Conservation (phyloP, 2,888 invertebrate species). For the Atethmia centrago region DNA sequence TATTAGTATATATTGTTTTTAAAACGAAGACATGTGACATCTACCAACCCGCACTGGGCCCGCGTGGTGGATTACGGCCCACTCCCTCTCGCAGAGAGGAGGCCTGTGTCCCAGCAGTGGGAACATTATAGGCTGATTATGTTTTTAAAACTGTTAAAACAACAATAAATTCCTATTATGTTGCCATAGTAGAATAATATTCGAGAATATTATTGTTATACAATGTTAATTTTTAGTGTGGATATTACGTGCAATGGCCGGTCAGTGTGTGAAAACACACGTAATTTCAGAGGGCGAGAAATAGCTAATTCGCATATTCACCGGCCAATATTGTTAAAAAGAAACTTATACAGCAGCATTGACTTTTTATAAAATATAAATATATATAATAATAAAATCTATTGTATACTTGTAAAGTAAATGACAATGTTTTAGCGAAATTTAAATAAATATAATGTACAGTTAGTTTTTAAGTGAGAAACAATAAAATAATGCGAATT, state of each 20-base stretch:
- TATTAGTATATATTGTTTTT: conserved; percentile 37
- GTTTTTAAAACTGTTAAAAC: conserved; percentile 43
- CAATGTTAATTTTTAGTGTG: conserved; percentile 55
- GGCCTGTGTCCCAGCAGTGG: too few species aligned
- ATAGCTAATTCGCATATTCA: conserved; percentile 14
- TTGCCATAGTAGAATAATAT: conserved; percentile 64
- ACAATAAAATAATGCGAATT: conserved; percentile 55
- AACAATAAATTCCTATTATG: conserved; percentile 62
- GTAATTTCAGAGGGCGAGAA: neutral
- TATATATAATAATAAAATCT: conserved; percentile 29
- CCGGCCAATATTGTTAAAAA: conserved; percentile 31
- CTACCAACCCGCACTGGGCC: too few species aligned
- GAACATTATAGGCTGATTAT: too few species aligned
- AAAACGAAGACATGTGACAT: too few species aligned
- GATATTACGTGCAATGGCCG: conserved; percentile 37
- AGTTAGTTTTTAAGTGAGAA: conserved; percentile 60
- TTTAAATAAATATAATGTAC: conserved; percentile 55
- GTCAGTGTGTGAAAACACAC: conserved; percentile 19
- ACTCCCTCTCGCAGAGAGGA: too few species aligned
- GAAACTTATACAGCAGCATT: conserved; percentile 28
- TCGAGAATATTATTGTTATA: conserved; percentile 56
- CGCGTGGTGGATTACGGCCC: too few species aligned
- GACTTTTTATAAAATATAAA: conserved; percentile 24
- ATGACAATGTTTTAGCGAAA: conserved; percentile 52
- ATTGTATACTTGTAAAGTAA: conserved; percentile 51